Percentiles rank a stretch among this genome's conserved stretches.
These are phyloP conservation scores for Dryas iulia DNA, from an alignment of 1,140 invertebrate genomes.

Conservation along the genomic window DNA sequence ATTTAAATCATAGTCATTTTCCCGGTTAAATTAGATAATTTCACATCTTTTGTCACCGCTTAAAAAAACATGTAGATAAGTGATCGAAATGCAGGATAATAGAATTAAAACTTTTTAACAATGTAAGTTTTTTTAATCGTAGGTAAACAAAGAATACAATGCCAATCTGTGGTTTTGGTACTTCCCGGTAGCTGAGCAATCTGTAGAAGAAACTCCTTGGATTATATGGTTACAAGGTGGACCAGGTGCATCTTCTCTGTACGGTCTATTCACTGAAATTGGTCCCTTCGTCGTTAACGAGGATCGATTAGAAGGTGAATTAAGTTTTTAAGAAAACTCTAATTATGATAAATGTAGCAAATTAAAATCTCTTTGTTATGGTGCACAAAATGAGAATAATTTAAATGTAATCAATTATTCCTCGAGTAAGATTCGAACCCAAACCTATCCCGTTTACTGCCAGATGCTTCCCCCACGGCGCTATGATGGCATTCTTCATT, in stretches of 20 bases:
- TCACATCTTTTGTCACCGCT: no score
- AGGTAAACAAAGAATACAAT: constrained; percentile 86
- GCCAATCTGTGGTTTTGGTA: constrained; percentile 96
- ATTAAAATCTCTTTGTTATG: neutral
- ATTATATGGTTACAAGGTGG: constrained; percentile 92
- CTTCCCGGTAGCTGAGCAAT: constrained; percentile 84
- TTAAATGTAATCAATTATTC: no score
- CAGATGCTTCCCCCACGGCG: no score
- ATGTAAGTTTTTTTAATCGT: constrained; percentile 16
- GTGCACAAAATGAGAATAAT: no score
- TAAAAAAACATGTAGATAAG: no score
- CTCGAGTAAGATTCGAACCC: no score
- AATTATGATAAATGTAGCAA: neutral
- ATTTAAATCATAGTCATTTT: no score
- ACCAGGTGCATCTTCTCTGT: constrained; percentile 86
- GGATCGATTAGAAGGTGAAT: constrained; percentile 53
- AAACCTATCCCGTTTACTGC: no score
- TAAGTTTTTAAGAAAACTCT: neutral
- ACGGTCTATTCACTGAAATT: constrained; percentile 87
- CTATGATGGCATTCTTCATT: no score
- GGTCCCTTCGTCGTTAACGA: constrained; percentile 81
- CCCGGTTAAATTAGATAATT: no score
- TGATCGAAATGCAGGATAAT: no score
- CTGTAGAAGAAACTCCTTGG: constrained; percentile 83
- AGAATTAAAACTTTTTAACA: no score